These are phyloP conservation scores for Bos indicus DNA, from an alignment of 2,113 vertebrate species.

Conservation along the genomic window DNA sequence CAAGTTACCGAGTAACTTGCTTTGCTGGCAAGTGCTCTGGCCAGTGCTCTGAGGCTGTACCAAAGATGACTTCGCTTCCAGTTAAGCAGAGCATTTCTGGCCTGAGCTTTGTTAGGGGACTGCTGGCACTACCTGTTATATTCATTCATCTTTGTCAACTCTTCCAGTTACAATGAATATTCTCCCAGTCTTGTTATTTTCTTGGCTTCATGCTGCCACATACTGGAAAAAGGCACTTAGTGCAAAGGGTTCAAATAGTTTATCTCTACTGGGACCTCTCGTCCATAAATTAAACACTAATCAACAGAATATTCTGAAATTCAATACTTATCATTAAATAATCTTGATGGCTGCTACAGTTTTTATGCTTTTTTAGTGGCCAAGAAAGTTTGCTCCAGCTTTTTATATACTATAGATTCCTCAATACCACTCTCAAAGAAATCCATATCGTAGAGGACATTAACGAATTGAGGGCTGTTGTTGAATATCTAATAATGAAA, in stretches of 20 bases:
- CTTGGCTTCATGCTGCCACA: neutral
- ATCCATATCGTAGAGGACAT: conserved; percentile 93
- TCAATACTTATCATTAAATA: conserved; percentile 98
- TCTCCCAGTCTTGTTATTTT: neutral
- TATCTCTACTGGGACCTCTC: conserved; percentile 90
- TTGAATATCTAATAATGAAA: conserved; percentile 97
- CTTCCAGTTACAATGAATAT: conserved; percentile 90
- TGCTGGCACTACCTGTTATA: conserved; percentile 97
- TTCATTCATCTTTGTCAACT: conserved; percentile 98
- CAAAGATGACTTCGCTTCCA: conserved; percentile 95
- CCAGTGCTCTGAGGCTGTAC: conserved; percentile 95
- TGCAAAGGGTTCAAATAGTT: conserved; percentile 88
- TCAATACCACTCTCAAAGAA: conserved; percentile 96
- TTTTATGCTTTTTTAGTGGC: conserved; percentile 97
- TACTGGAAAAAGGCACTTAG: neutral
- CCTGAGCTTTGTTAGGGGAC: conserved; percentile 95
- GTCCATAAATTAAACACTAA: conserved; percentile 93
- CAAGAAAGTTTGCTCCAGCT: conserved; percentile 96
- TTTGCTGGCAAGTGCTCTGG: conserved; percentile 95
- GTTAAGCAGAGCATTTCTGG: conserved; percentile 92
- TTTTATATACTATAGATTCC: conserved; percentile 97
- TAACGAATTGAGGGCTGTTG: conserved; percentile 92
- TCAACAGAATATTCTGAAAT: conserved; percentile 98
- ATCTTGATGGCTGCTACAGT: conserved; percentile 98
- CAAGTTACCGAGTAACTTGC: conserved; percentile 77